A percentile compares a stretch with the other conserved stretches of the same genome.
phyloP scores from a whole-genome alignment of 2,797 vertebrate genomes.

The Hoplostethus mediterraneus region DNA sequence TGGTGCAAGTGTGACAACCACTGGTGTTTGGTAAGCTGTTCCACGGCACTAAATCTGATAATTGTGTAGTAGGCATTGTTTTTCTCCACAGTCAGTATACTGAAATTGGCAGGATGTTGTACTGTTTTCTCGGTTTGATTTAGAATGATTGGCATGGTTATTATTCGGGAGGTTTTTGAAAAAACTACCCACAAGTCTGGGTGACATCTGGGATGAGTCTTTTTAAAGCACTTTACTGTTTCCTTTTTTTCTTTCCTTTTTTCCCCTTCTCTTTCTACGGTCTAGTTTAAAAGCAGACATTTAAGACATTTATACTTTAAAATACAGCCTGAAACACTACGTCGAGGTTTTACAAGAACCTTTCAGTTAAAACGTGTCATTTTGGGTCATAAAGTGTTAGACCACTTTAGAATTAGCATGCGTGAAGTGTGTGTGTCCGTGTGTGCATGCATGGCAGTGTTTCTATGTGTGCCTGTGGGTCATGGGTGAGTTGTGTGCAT shows the following conservation, averaged over 20 bases:
- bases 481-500: slow-evolving; percentile 5
- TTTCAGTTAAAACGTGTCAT: slow-evolving; percentile 44
- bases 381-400: slow-evolving; percentile 57
- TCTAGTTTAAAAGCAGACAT: slow-evolving; percentile 6
- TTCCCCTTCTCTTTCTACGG: not conserved
- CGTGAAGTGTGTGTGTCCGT: slow-evolving; percentile 31
- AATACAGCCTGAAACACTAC: not conserved
- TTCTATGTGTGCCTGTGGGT: slow-evolving; percentile 10
- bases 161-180: not conserved
- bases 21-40: too few relatives aligned
- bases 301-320: slow-evolving; percentile 18
- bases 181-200: not conserved
- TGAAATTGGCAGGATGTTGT: too few relatives aligned
- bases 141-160: not conserved
- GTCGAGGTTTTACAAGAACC: slow-evolving; percentile 19
- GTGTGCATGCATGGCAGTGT: slow-evolving; percentile 32
- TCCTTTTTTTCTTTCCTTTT: slow-evolving; percentile 7
- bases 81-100: not conserved
- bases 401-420: slow-evolving; percentile 49
- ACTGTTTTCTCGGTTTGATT: too few relatives aligned
- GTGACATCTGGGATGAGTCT: not conserved
- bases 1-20: too few relatives aligned
- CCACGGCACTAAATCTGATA: too few relatives aligned
- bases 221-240: not conserved
- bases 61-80: too few relatives aligned